Evolutionary conservation across 2,888 invertebrate genomes (phyloP).

Genomic region (Microchrysa polita): DNA sequence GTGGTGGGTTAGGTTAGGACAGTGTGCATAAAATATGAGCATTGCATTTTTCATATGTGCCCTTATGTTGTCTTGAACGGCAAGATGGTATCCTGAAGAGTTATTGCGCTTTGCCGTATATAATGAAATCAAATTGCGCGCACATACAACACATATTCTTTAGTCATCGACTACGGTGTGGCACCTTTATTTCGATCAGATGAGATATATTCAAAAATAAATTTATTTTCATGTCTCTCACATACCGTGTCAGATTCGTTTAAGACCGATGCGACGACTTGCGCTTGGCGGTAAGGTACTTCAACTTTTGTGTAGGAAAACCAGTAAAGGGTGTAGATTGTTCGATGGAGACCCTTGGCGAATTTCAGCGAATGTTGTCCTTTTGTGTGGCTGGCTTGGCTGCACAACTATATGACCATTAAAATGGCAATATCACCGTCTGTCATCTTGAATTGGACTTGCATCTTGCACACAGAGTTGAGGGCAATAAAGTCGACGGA

Average conservation of each 20-base stretch:
- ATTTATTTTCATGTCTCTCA: slow-evolving; percentile 21
- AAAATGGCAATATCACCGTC: slow-evolving; percentile 48
- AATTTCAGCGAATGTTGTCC: slow-evolving; percentile 31
- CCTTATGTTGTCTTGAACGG: slow-evolving; percentile 3
- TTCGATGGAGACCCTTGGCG: slow-evolving; percentile 32
- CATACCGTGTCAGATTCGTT: background rate
- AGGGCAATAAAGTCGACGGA: slow-evolving; percentile 30
- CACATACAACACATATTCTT: background rate
- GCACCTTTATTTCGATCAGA: slow-evolving; percentile 34
- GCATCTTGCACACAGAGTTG: too few species aligned
- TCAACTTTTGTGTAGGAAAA: background rate
- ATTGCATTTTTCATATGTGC: slow-evolving; percentile 32
- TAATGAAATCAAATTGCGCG: slow-evolving; percentile 20
- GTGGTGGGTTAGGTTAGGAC: too few species aligned
- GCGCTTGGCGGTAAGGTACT: background rate
- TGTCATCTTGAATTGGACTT: slow-evolving; percentile 46
- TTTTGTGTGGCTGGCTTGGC: too few species aligned
- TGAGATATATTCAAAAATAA: slow-evolving; percentile 30
- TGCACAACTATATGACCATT: slow-evolving; percentile 39
- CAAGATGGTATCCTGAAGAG: background rate
- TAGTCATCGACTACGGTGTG: slow-evolving; percentile 10
- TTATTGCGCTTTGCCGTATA: background rate
- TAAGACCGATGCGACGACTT: too few species aligned
- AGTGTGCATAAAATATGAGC: slow-evolving; percentile 24
- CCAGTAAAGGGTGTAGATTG: slow-evolving; percentile 35